These are phyloP conservation scores for Ficedula albicollis DNA, from an alignment of 2,797 vertebrate species.

Conservation along the genomic window DNA sequence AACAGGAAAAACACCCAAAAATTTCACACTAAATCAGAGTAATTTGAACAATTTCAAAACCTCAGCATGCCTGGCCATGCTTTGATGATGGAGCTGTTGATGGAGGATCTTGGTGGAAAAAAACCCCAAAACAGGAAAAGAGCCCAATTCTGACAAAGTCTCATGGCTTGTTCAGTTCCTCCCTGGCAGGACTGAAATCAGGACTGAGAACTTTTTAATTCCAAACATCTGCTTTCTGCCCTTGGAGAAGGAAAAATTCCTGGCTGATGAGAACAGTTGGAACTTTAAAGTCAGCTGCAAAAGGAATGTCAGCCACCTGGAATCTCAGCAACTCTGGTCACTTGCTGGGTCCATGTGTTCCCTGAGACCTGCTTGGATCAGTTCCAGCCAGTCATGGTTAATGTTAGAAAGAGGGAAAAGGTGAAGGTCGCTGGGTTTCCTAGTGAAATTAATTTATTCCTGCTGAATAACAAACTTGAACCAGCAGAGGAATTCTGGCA, in stretches of 20 bases:
- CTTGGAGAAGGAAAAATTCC: background rate
- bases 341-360: background rate
- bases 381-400: background rate
- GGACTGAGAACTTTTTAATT: background rate
- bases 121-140: background rate
- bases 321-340: background rate
- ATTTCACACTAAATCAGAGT: background rate
- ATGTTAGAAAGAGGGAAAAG: background rate
- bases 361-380: background rate
- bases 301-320: background rate
- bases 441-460: background rate
- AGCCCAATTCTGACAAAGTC: background rate
- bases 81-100: rapidly evolving
- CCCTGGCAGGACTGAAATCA: background rate
- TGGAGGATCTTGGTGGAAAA: background rate
- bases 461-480: background rate
- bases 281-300: background rate
- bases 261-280: background rate
- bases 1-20: background rate
- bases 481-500: background rate
- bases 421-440: background rate
- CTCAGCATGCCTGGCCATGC: background rate
- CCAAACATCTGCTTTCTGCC: background rate
- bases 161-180: background rate
- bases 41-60: background rate